A percentile compares a stretch with the other conserved stretches of the same genome.
These are phyloP conservation scores for Luperina nickerlii DNA, from an alignment of 2,888 invertebrate genomes.

Conservation along the genomic window DNA sequence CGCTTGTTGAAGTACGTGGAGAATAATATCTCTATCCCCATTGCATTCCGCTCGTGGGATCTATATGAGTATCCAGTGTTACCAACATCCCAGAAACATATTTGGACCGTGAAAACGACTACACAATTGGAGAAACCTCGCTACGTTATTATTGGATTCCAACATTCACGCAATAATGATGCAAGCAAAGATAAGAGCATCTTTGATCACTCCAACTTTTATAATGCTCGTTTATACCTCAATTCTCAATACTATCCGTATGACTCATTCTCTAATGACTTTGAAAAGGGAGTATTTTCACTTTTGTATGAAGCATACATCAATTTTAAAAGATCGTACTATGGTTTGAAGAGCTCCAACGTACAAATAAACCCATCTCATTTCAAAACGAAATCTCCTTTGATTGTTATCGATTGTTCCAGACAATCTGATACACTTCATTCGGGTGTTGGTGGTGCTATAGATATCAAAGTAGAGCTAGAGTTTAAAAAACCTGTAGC, in stretches of 20 bases:
- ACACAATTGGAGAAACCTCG: conserved; percentile 74
- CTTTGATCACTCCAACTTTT: conserved; percentile 1
- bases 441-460: background rate
- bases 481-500: conserved; percentile 7
- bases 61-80: conserved; percentile 69
- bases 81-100: conserved; percentile 69
- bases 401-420: conserved; percentile 6
- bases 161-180: conserved; percentile 11
- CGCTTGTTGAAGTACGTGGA: conserved; percentile 54
- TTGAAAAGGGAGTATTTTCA: conserved; percentile 1
- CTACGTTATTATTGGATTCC: conserved; percentile 68
- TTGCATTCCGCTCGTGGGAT: conserved; percentile 75
- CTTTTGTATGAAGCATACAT: conserved; percentile 10
- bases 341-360: conserved; percentile 9
- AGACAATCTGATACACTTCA: conserved; percentile 10
- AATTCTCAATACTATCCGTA: conserved; percentile 9
- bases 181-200: background rate
- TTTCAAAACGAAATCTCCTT: conserved; percentile 8
- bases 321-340: conserved; percentile 8
- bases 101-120: conserved; percentile 71
- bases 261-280: conserved; percentile 8
- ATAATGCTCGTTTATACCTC: conserved; percentile 4
- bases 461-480: conserved; percentile 8
- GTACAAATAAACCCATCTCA: conserved; percentile 4
- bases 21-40: conserved; percentile 69